Conservation (phyloP, 2,113 vertebrate genomes). For the Neotoma lepida region DNA sequence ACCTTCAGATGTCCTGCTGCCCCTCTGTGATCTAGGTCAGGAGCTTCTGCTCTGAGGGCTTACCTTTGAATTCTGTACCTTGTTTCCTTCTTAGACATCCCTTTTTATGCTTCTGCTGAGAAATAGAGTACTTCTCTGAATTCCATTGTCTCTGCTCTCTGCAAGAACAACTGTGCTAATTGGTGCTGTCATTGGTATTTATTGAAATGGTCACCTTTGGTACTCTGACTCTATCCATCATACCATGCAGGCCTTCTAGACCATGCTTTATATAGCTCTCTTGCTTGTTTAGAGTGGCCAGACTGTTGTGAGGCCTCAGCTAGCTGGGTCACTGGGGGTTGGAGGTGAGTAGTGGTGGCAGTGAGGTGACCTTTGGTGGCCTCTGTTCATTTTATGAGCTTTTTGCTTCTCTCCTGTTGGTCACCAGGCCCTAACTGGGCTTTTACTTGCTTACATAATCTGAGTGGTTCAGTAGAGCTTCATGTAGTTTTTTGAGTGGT, state of each 20-base stretch:
- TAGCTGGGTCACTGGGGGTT: rapidly evolving
- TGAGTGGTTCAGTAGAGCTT: not conserved
- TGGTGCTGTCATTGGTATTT: not conserved
- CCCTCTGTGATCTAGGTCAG: not conserved
- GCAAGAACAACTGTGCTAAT: not conserved
- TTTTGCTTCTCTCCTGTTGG: not conserved
- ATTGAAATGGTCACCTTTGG: not conserved
- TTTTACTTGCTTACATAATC: not conserved
- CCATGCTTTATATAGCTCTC: not conserved
- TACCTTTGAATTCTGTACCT: not conserved
- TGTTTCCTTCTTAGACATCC: not conserved
- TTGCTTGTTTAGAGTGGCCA: not conserved
- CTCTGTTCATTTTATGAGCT: not conserved
- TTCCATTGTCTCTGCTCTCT: not conserved
- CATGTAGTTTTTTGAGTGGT: not conserved
- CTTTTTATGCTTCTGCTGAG: not conserved
- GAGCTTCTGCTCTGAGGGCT: not conserved
- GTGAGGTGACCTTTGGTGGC: not conserved
- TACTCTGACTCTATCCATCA: not conserved
- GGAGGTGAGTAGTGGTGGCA: not conserved
- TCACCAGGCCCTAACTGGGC: too few relatives aligned
- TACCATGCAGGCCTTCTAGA: not conserved
- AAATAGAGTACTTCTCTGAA: not conserved
- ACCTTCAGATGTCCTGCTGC: not conserved
- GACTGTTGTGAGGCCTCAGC: not conserved